phyloP scores from a whole-genome alignment of 1,140 invertebrate species.

The Littorina saxatilis region DNA sequence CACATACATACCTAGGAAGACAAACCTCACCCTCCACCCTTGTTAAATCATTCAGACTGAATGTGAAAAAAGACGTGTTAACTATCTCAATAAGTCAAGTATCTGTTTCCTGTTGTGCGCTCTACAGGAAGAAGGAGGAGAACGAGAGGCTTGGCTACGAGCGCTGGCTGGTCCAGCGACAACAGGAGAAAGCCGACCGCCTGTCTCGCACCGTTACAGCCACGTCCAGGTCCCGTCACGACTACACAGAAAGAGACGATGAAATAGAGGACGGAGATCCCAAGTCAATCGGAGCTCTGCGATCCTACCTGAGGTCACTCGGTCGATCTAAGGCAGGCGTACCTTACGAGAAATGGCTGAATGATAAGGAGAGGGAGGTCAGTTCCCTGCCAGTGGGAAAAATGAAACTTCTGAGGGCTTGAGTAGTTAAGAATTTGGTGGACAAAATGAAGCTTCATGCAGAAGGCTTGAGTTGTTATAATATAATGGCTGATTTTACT shows the following conservation, averaged over 20 bases:
- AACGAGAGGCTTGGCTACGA: slow-evolving; percentile 58
- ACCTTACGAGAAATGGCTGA: slow-evolving; percentile 61
- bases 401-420: background rate
- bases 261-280: slow-evolving; percentile 33
- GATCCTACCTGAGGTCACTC: slow-evolving; percentile 57
- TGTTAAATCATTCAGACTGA: too few relatives aligned
- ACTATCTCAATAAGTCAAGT: too few relatives aligned
- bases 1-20: background rate
- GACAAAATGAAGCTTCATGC: too few relatives aligned
- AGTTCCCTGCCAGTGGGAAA: slow-evolving; percentile 19
- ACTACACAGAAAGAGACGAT: slow-evolving; percentile 24
- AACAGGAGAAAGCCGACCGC: slow-evolving; percentile 55
- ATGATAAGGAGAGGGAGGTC: slow-evolving; percentile 60
- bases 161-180: slow-evolving; percentile 56
- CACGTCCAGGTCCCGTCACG: slow-evolving; percentile 11
- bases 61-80: too few relatives aligned
- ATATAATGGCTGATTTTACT: too few relatives aligned
- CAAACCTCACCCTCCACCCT: too few relatives aligned
- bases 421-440: background rate
- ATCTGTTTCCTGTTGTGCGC: too few relatives aligned
- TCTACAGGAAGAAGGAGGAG: slow-evolving; percentile 55
- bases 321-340: slow-evolving; percentile 55
- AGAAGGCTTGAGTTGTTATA: too few relatives aligned
- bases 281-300: slow-evolving; percentile 48
- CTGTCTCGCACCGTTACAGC: slow-evolving; percentile 34